Conservation (phyloP, 1,140 invertebrate species). For the Drosophila ogumai region DNA sequence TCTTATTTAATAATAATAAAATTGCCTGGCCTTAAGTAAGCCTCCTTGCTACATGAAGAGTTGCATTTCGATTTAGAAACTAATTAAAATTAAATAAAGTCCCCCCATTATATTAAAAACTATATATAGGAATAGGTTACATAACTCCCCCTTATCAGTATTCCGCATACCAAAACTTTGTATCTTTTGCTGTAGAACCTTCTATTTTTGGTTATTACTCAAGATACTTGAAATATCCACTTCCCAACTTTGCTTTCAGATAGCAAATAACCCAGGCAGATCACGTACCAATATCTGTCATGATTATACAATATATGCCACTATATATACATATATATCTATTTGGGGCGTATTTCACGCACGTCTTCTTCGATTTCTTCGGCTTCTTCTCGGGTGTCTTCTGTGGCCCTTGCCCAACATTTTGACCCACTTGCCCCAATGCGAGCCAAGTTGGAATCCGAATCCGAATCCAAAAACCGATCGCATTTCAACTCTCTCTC, state of each 20-base stretch:
- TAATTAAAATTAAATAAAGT: not conserved
- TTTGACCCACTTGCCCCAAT: conserved; percentile 78
- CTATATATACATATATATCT: conserved; percentile 11
- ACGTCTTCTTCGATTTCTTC: conserved; percentile 46
- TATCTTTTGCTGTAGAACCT: conserved; percentile 9
- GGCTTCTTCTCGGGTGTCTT: conserved; percentile 40
- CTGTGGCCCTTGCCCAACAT: conserved; percentile 73
- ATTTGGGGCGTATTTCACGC: conserved; percentile 61
- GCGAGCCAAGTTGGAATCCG: conserved; percentile 10
- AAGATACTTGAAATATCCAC: conserved; percentile 1
- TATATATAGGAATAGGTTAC: not conserved
- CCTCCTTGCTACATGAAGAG: not conserved
- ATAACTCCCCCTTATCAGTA: not conserved
- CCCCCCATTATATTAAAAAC: no score
- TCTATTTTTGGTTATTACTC: conserved; percentile 17
- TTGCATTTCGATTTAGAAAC: no score
- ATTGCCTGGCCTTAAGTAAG: not conserved
- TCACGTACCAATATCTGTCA: conserved; percentile 32
- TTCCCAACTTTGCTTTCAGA: not conserved
- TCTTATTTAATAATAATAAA: no score
- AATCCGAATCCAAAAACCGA: conserved; percentile 29
- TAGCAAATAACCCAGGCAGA: conserved; percentile 17
- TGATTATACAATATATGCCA: conserved; percentile 48
- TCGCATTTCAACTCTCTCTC: conserved; percentile 62
- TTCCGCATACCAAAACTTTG: not conserved